Percentiles rank a stretch among this genome's conserved stretches.
These are phyloP conservation scores for Thomomys bottae DNA, from an alignment of 2,113 vertebrate genomes.

Conservation along the genomic window DNA sequence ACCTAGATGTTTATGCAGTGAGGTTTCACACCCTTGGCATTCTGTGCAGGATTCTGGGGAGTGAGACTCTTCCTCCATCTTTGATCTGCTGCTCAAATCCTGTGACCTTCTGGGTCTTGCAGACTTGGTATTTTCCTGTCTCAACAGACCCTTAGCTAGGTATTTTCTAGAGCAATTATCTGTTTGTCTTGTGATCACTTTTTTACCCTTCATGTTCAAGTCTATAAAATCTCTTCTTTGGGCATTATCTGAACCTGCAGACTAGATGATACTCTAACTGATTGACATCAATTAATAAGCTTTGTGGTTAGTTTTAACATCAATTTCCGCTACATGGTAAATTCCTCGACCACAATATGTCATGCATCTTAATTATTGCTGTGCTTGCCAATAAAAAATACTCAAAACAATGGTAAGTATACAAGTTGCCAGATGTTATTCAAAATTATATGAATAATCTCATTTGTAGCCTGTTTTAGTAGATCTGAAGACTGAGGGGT, in stretches of 20 bases:
- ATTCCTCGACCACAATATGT: neutral
- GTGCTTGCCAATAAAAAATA: neutral
- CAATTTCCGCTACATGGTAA: neutral
- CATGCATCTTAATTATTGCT: neutral
- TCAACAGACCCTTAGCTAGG: neutral
- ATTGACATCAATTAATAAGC: neutral
- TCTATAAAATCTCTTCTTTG: slow-evolving; percentile 7
- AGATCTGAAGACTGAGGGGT: neutral
- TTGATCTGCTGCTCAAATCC: neutral
- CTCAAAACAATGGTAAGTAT: neutral
- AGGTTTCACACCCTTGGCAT: neutral
- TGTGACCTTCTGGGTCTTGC: neutral
- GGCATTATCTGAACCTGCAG: neutral
- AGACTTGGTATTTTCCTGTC: neutral
- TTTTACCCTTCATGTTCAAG: slow-evolving; percentile 6
- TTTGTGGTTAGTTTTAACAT: neutral
- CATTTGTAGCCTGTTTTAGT: neutral
- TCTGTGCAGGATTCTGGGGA: neutral
- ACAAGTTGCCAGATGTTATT: slow-evolving; percentile 18
- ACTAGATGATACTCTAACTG: neutral
- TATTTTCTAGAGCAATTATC: neutral
- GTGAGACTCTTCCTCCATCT: neutral
- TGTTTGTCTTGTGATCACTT: neutral
- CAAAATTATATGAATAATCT: neutral
- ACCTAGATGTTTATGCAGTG: neutral